Base-by-base conservation (phyloP, 2,888 invertebrate genomes). In the Protonemura montana region DNA sequence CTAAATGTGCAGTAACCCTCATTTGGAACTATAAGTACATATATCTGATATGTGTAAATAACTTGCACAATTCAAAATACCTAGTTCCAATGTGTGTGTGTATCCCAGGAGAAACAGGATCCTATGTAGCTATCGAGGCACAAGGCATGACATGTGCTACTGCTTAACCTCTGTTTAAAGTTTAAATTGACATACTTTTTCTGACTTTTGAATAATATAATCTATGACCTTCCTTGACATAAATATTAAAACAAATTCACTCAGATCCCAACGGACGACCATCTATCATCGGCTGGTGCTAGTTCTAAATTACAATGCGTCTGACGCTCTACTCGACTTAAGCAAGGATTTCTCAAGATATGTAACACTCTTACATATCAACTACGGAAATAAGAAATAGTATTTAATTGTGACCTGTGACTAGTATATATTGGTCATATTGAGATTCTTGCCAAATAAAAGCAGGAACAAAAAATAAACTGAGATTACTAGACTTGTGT, bases 231-330 rank as follows among this genome's bases (percentile, higher is more conserved):
- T 59, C 84, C 76, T 76, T 28, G 59, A 76, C 84, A 84, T 27
- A 84, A 76, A 84, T 76, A 84, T 84, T 84, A 76, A 84, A 84
- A 84, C 76, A 84, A 28, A 84, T 84, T 84, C 84, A 76, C 76
- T 27, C 59, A 84, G 84, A 26, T 41, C 41, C 59, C 6, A 59
- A 59, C n/a, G 27, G 78, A 78, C 78, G 78, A 21, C 28, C 5
- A n/a, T 78, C 59, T 35, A 10, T 35, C 35, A 6, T 35, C 10
- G 35, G 10, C 35, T 35, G 35, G 3, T 35, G 35, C 35, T 35
- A 35, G 35, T 10, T 35, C 5, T 35, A 35, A 35, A 35, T 35
- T 35, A 35, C n/a, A 10, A 35, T 35, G 35, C 35, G 35, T 35
- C 35, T 3, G 5, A 6, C 3, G 35, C 35, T n/a, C n/a, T n/a